phyloP scores from a whole-genome alignment of 2,113 vertebrate species.

The Dipodomys stephensi region DNA sequence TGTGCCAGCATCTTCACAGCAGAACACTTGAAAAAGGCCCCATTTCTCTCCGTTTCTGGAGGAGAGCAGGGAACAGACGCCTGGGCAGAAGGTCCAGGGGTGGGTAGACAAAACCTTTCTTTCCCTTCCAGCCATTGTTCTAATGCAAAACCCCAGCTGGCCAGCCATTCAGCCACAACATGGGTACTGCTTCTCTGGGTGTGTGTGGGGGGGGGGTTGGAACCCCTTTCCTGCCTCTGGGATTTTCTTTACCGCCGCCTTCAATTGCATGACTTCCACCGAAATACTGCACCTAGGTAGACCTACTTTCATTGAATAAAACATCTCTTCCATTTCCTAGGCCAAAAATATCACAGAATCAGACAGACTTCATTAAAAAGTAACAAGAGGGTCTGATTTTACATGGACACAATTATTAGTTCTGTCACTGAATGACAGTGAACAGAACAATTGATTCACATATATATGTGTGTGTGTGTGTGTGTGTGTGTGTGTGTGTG shows the following conservation, averaged over 20 bases:
- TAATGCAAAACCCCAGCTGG: neutral
- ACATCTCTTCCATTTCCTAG: conserved; percentile 82
- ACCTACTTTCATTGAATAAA: conserved; percentile 82
- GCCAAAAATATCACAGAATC: conserved; percentile 84
- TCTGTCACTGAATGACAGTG: conserved; percentile 82
- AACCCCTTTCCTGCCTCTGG: neutral
- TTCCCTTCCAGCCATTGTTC: conserved; percentile 51
- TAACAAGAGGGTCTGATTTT: conserved; percentile 83
- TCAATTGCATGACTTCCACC: neutral
- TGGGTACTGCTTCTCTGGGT: neutral
- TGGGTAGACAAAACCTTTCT: conserved; percentile 59
- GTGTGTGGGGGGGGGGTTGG: neutral
- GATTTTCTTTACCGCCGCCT: conserved; percentile 2
- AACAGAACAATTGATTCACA: conserved; percentile 70
- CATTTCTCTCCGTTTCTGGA: conserved; percentile 63
- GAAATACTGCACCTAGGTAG: conserved; percentile 67
- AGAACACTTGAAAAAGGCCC: conserved; percentile 36
- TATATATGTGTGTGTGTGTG: too few species aligned
- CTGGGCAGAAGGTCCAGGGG: conserved; percentile 64
- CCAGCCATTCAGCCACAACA: neutral
- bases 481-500: too few species aligned
- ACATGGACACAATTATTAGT: conserved; percentile 83
- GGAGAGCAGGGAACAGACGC: conserved; percentile 60
- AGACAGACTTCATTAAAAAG: conserved; percentile 85
- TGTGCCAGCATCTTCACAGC: conserved; percentile 27